Percentiles rank a stretch among this genome's conserved stretches.
phyloP scores from a whole-genome alignment of 30 jellyfish, hydroid and myxozoan species.

The Aurelia sp. region DNA sequence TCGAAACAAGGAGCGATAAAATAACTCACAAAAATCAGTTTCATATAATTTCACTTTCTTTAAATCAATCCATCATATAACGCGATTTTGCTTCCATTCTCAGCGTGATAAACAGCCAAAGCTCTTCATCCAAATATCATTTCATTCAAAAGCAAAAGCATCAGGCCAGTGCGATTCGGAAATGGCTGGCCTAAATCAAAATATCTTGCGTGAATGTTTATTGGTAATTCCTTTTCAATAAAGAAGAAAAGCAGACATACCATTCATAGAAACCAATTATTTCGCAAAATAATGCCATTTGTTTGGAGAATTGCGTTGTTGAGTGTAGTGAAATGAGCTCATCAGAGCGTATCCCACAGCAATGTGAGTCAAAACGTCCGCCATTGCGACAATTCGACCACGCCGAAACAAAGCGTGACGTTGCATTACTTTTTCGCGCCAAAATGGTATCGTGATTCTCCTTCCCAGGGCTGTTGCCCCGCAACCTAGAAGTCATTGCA shows the following conservation, averaged over 20 bases:
- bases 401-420: background rate
- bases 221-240: too few species aligned
- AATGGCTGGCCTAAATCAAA: too few species aligned
- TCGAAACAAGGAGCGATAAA: background rate
- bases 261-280: too few species aligned
- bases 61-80: background rate
- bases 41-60: background rate
- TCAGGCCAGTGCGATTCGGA: too few species aligned
- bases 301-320: too few species aligned
- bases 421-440: constrained; percentile 15
- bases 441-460: background rate
- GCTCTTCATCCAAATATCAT: background rate
- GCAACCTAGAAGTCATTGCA: too few species aligned
- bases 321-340: background rate
- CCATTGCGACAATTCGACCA: background rate
- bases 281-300: too few species aligned
- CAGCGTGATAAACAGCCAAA: background rate
- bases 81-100: background rate
- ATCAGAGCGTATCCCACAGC: constrained; percentile 29
- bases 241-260: too few species aligned
- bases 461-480: too few species aligned
- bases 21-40: too few species aligned
- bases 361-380: background rate
- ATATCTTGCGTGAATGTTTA: too few species aligned
- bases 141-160: too few species aligned